Evolutionary conservation across 23 tunicate species (phyloP).

Genomic region (Botrylloides violaceus): DNA sequence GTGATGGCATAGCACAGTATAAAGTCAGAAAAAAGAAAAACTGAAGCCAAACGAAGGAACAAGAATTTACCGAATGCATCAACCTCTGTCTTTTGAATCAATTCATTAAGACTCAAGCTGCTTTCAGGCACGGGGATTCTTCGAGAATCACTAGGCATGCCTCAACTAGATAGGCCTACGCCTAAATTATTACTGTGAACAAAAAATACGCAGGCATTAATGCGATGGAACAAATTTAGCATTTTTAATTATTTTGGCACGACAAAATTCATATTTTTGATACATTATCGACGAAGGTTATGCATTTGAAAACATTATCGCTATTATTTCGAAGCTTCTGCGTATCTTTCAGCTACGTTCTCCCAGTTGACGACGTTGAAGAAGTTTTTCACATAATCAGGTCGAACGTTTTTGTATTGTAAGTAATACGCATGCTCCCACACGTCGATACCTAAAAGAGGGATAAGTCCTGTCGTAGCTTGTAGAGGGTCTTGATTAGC

Average conservation of each 20-base stretch:
- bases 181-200: no score
- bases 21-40: background rate
- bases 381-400: slow-evolving; percentile 82
- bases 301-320: no score
- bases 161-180: no score
- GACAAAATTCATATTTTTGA: background rate
- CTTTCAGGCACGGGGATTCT: slow-evolving; percentile 63
- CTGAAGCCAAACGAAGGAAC: background rate
- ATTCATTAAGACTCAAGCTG: slow-evolving; percentile 39
- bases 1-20: background rate
- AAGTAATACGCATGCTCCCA: slow-evolving; percentile 99
- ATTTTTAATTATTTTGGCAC: background rate
- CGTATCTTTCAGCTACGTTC: slow-evolving; percentile 68
- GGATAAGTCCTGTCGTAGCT: slow-evolving; percentile 91
- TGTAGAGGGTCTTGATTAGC: slow-evolving; percentile 95
- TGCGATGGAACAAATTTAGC: background rate
- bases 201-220: background rate
- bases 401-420: slow-evolving; percentile 95
- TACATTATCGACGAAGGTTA: background rate
- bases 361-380: slow-evolving; percentile 93
- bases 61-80: background rate
- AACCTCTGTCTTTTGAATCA: background rate
- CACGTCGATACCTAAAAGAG: slow-evolving; percentile 96
- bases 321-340: slow-evolving; percentile 18
- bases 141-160: slow-evolving; percentile 80